Conservation (phyloP, 2,113 vertebrate genomes). For the Pedionomus torquatus region DNA sequence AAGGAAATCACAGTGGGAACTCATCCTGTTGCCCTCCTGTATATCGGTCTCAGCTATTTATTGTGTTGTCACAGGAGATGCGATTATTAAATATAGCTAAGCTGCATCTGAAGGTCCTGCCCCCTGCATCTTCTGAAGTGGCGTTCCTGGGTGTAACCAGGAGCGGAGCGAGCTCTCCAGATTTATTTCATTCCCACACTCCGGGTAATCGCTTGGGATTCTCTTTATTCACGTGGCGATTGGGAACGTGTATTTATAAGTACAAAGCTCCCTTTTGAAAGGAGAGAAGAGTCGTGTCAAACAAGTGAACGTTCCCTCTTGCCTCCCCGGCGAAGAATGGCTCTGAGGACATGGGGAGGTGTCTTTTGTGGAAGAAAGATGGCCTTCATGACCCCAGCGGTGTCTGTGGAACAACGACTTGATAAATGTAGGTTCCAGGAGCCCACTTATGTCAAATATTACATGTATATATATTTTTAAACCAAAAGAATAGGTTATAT, state of each 20-base stretch:
- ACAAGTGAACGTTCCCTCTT: background rate
- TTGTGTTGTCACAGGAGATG: background rate
- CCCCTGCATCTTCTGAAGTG: background rate
- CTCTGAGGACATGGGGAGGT: background rate
- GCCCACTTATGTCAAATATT: background rate
- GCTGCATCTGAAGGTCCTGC: background rate
- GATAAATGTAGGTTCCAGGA: slow-evolving; percentile 19
- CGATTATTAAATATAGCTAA: background rate
- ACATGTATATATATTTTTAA: background rate
- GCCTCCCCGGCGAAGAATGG: background rate
- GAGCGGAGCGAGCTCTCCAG: background rate
- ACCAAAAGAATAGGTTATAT: background rate
- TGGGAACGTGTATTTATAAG: slow-evolving; percentile 21
- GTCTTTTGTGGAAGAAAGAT: slow-evolving; percentile 19
- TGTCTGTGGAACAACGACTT: background rate
- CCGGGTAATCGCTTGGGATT: background rate
- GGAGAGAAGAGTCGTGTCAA: background rate
- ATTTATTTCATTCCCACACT: background rate
- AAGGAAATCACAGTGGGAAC: background rate
- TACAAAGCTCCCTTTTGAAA: slow-evolving; percentile 18
- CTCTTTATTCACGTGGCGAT: slow-evolving; percentile 7
- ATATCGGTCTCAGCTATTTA: background rate
- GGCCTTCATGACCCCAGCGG: background rate
- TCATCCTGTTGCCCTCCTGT: background rate
- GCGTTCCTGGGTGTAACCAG: background rate